A percentile compares a stretch with the other conserved stretches of the same genome.
phyloP scores from a whole-genome alignment of 2,113 vertebrate species.

The cat (Felis catus) region F.catus_Fca126_mat1.0 CM031426.1:51607501-51608000 shows the following conservation, averaged over 20 bases:
- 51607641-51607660: rapidly evolving
- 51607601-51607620: background rate
- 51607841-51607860: background rate
- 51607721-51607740: background rate
- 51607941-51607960: rapidly evolving
- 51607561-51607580: background rate
- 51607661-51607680: background rate
- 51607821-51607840: background rate
- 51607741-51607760: background rate
- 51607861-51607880: background rate
- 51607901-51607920: background rate
- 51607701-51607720: background rate
- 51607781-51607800: too few relatives aligned
- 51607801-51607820: background rate
- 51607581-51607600: rapidly evolving
- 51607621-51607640: rapidly evolving
- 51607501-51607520: background rate
- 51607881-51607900: background rate
- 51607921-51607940: background rate
- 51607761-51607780: rapidly evolving
- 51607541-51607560: background rate
- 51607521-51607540: background rate
- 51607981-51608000: background rate
- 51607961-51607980: background rate
- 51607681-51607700: rapidly evolving